These are phyloP conservation scores for Dromas ardeola DNA, from an alignment of 2,113 vertebrate species.

Conservation along the genomic window DNA sequence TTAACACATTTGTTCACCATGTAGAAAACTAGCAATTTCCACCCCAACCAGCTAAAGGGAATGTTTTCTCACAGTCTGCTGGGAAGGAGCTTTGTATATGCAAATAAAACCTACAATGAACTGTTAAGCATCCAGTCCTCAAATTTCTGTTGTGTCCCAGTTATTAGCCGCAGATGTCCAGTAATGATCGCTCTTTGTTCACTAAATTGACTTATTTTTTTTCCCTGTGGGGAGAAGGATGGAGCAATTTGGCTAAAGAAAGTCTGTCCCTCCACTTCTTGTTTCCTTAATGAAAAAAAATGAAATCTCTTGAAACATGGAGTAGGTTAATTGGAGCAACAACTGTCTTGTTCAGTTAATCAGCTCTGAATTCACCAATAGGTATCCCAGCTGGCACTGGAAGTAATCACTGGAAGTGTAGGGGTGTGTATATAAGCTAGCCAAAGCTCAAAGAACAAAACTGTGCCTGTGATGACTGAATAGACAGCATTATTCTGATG, in stretches of 20 bases:
- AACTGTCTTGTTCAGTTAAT: slow-evolving; percentile 52
- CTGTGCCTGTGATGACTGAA: slow-evolving; percentile 8
- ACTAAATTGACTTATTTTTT: slow-evolving; percentile 16
- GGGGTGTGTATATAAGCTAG: slow-evolving; percentile 12
- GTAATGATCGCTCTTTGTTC: neutral
- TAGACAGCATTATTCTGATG: slow-evolving; percentile 5
- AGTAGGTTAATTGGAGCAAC: slow-evolving; percentile 49
- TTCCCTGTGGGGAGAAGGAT: neutral
- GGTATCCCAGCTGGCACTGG: slow-evolving; percentile 55
- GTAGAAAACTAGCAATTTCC: neutral
- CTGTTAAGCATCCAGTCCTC: neutral
- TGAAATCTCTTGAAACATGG: slow-evolving; percentile 18
- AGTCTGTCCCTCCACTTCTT: slow-evolving; percentile 18
- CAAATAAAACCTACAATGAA: neutral
- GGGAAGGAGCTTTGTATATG: neutral
- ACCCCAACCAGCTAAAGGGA: neutral
- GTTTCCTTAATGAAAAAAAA: slow-evolving; percentile 45
- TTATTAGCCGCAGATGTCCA: slow-evolving; percentile 33
- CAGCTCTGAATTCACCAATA: slow-evolving; percentile 45
- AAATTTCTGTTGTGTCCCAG: neutral
- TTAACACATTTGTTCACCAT: neutral
- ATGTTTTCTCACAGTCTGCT: neutral
- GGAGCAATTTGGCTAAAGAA: slow-evolving; percentile 4
- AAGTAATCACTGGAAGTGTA: slow-evolving; percentile 35
- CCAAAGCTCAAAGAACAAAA: slow-evolving; percentile 31